Evolutionary conservation across 2,888 invertebrate species (phyloP).

Genomic region (Scaptomyza caliginosa): DNA sequence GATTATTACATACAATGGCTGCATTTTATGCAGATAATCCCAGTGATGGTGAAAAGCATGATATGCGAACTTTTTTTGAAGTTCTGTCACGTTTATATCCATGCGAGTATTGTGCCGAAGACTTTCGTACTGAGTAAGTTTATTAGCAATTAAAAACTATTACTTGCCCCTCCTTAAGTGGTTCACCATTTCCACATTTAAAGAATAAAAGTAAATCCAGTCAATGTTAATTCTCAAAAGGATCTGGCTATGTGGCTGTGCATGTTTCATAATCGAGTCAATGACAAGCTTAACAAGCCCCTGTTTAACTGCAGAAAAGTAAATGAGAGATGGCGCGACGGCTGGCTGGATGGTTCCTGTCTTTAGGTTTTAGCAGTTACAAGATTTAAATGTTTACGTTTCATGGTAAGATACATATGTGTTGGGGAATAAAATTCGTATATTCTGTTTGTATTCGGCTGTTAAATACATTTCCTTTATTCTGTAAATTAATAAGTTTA

Average conservation of each 20-base stretch:
- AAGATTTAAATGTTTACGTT: not conserved
- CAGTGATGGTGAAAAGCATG: conserved; percentile 87
- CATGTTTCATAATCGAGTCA: conserved; percentile 95
- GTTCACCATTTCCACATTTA: conserved; percentile 65
- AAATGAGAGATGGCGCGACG: conserved; percentile 97
- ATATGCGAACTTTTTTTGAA: conserved; percentile 92
- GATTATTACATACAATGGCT: conserved; percentile 97
- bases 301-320: conserved; percentile 95
- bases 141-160: too few relatives aligned
- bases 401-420: not conserved
- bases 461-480: not conserved
- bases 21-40: conserved; percentile 96
- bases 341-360: conserved; percentile 98
- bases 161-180: too few relatives aligned
- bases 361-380: conserved; percentile 85
- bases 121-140: conserved; percentile 93
- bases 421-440: not conserved
- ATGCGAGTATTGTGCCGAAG: conserved; percentile 94
- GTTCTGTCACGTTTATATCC: conserved; percentile 96
- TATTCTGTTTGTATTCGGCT: not conserved
- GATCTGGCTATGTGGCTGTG: conserved; percentile 95
- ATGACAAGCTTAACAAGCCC: conserved; percentile 94
- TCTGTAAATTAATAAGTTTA: not conserved
- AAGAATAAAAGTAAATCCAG: conserved; percentile 89
- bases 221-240: conserved; percentile 88